Conservation (phyloP, 1,140 invertebrate species). For the Magallana angulata region DNA sequence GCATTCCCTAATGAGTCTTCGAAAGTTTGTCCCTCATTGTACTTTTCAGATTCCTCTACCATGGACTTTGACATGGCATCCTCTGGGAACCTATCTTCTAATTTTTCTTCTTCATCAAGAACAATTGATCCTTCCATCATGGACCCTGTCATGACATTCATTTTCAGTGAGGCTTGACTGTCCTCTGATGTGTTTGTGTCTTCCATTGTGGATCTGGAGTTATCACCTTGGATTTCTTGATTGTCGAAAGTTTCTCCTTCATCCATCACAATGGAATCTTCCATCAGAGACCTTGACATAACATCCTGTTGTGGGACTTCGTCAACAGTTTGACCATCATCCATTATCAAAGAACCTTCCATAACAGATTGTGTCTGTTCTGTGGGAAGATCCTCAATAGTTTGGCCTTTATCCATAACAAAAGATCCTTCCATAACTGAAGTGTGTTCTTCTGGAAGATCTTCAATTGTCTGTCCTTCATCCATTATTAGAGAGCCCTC, state of each 20-base stretch:
- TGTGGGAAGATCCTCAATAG: constrained; percentile 36
- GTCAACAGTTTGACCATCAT: constrained; percentile 38
- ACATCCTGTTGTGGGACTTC: constrained; percentile 25
- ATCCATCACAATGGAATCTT: constrained; percentile 42
- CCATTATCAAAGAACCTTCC: constrained; percentile 38
- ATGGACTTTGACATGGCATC: constrained; percentile 9
- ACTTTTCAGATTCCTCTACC: constrained; percentile 1
- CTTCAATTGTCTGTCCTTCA: constrained; percentile 47
- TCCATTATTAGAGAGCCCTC: constrained; percentile 42
- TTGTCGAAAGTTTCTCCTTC: constrained; percentile 42
- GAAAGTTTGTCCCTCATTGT: constrained; percentile 11
- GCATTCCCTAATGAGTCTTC: neutral
- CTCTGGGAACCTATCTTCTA: constrained; percentile 39
- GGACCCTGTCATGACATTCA: constrained; percentile 21
- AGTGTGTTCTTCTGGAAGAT: constrained; percentile 10
- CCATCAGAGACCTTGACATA: constrained; percentile 42
- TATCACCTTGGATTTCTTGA: constrained; percentile 27
- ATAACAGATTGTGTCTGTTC: constrained; percentile 20
- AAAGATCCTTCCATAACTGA: constrained; percentile 30
- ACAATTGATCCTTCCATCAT: constrained; percentile 47
- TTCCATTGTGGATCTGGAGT: constrained; percentile 25
- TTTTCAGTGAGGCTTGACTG: neutral
- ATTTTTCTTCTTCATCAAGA: constrained; percentile 37
- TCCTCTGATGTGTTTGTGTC: constrained; percentile 8
- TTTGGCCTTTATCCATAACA: constrained; percentile 43